Conservation (phyloP, 2,888 invertebrate species). For the Chesias legatella region DNA sequence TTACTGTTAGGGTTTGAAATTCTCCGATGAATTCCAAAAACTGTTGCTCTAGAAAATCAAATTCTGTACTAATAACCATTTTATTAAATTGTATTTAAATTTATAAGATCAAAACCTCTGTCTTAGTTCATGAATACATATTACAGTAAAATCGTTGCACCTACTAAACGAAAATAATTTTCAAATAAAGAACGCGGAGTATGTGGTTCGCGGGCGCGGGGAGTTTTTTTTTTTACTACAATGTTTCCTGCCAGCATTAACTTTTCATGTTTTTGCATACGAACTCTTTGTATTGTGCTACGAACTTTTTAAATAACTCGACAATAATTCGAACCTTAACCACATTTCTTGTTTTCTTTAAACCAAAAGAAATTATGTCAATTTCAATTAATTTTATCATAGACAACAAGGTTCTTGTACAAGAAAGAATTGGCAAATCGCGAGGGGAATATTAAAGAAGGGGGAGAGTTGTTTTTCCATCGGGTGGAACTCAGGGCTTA, state of each 20-base stretch:
- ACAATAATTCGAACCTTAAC: constrained; percentile 47
- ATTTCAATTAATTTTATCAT: constrained; percentile 44
- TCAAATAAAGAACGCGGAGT: no score
- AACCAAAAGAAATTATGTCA: constrained; percentile 72
- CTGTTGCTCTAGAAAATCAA: constrained; percentile 61
- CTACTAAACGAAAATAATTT: no score
- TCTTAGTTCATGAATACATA: no score
- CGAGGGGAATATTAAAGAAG: constrained; percentile 76
- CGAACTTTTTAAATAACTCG: neutral
- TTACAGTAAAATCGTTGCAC: no score
- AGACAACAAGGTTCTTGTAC: constrained; percentile 35
- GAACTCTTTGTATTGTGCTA: no score
- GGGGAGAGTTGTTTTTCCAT: constrained; percentile 57
- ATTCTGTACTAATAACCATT: constrained; percentile 43
- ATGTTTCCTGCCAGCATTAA: no score
- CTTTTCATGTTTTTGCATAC: no score
- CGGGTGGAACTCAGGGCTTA: constrained; percentile 37
- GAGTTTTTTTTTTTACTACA: no score
- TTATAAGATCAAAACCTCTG: no score
- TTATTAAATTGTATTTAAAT: neutral
- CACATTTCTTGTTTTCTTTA: constrained; percentile 48
- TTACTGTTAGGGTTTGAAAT: constrained; percentile 55
- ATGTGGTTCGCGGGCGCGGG: no score
- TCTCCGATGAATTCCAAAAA: constrained; percentile 60
- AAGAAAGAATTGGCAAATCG: constrained; percentile 40